Conservation (phyloP, 2,888 invertebrate species). For the Sinohyriopsis cumingii region DNA sequence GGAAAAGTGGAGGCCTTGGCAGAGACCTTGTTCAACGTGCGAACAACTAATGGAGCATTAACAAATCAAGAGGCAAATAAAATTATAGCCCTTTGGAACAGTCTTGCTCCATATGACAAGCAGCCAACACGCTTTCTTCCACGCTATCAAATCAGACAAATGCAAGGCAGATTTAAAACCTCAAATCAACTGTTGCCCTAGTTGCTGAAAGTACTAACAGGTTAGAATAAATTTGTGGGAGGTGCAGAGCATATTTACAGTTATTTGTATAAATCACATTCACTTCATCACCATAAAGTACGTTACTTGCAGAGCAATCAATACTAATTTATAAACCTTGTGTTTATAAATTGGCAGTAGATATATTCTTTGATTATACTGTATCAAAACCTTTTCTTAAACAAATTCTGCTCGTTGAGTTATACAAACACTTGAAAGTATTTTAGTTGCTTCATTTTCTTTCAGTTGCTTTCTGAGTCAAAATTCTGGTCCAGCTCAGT, state of each 20-base stretch:
- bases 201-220: conserved; percentile 18
- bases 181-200: conserved; percentile 8
- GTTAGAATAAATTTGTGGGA: background rate
- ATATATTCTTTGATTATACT: no score
- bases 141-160: conserved; percentile 6
- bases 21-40: conserved; percentile 4
- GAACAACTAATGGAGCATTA: conserved; percentile 1
- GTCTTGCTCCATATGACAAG: conserved; percentile 9
- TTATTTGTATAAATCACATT: background rate
- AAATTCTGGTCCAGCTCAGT: conserved; percentile 14
- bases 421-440: background rate
- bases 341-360: no score
- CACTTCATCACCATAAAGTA: no score
- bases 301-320: no score
- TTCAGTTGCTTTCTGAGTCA: conserved; percentile 14
- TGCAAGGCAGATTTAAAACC: conserved; percentile 15
- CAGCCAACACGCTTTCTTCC: conserved; percentile 5
- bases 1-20: conserved; percentile 10
- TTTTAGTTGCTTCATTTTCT: background rate
- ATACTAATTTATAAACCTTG: no score
- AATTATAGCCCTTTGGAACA: conserved; percentile 16
- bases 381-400: no score
- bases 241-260: background rate
- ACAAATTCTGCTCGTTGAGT: background rate
- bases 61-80: conserved; percentile 11